A percentile compares a stretch with the other conserved stretches of the same genome.
These are phyloP conservation scores for Paratrypauchen microcephalus DNA, from an alignment of 2,797 vertebrate species.

Conservation along the genomic window DNA sequence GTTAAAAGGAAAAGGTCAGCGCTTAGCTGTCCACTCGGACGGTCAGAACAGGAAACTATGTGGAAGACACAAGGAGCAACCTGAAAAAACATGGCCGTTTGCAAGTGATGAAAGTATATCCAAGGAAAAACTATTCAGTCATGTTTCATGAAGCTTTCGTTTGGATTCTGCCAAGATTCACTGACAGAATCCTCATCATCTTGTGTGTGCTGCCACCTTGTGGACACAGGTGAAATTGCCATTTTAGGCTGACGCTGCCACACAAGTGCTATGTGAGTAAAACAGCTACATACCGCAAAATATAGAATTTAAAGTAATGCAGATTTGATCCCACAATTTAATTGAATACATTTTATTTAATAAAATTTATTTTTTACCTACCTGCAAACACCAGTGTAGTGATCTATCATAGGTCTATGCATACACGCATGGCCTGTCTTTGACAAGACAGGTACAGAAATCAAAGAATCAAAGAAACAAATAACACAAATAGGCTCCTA, in stretches of 20 bases:
- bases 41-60: neutral
- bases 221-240: slow-evolving; percentile 28
- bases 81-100: neutral
- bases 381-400: neutral
- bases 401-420: too few relatives aligned
- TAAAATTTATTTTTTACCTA: neutral
- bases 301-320: neutral
- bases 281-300: neutral
- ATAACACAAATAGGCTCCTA: neutral
- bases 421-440: neutral
- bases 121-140: neutral
- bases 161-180: slow-evolving; percentile 12
- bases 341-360: neutral
- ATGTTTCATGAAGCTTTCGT: neutral
- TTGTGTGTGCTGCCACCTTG: slow-evolving; percentile 54
- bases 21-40: neutral
- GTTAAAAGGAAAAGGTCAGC: neutral
- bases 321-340: too few relatives aligned
- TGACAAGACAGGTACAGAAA: neutral
- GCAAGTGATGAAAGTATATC: neutral
- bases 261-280: neutral
- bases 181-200: slow-evolving; percentile 8
- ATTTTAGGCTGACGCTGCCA: neutral
- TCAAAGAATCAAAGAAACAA: neutral
- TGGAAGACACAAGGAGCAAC: neutral